Evolutionary conservation across 2,113 vertebrate genomes (phyloP), one percentile per base, ranked within the genome.

Genomic region (Ptychochromis oligacanthus): DNA sequence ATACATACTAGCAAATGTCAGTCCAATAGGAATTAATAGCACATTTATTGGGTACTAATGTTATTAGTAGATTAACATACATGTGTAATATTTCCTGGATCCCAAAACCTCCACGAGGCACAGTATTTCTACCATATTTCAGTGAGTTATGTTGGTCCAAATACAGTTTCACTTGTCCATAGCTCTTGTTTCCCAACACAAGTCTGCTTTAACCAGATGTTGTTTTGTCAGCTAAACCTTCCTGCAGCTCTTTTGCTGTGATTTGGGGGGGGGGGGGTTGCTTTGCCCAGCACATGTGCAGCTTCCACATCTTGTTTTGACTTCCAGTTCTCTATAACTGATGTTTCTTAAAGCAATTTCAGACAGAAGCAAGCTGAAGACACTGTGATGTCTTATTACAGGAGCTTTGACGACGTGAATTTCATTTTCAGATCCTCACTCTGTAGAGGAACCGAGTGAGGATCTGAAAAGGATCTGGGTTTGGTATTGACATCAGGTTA

Each of bases 281-380:
- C 24, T 12, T 49, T 28, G 40, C 24, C 24, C 43, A 52, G 12
- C 65, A 70, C 43, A 49, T 70, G 65, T 31, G 24, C 65, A 72
- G 43, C 65, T 72, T 52, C 49, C 65, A 72, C 43, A 52, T 52
- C 65, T 28, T 31, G 65, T 52, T 72, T 72, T 52, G 65, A 46
- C 22, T 67, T 67, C 40, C 64, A 26, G 64, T 18, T 67, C 64
- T 72, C 17, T 24, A 31, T 72, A 52, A 72, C 65, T 72, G 43
- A 52, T 43, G 15, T 72, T 72, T 72, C 43, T 46, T 72, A 52
- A 31, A 52, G 17, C 12, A 20, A 43, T 72, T 52, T 52, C 64
- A 49, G 43, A 70, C 65, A 70, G 43, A 28, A 46, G 40, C 64
- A 67, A 67, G 64, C 14, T 46, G 22, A 67, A 67, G 64, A 49